Evolutionary conservation across 2,113 vertebrate species (phyloP).

Genomic region (Chelonoidis abingdonii): DNA sequence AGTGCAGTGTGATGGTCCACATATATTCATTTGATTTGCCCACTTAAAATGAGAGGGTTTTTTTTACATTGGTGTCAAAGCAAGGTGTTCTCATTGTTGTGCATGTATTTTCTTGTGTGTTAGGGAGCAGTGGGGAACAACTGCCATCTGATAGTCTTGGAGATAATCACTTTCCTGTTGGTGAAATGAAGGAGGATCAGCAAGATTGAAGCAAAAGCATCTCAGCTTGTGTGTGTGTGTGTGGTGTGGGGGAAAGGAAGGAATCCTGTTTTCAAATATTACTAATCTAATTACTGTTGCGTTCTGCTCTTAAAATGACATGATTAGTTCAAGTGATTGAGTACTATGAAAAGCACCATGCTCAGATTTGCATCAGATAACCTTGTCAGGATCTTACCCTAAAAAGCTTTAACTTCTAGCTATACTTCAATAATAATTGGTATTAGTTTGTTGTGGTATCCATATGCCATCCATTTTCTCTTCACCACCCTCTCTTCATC

Average conservation of each 20-base stretch:
- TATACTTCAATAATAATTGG: rapidly evolving
- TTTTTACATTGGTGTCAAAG: background rate
- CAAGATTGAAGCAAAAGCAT: background rate
- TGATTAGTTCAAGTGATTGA: background rate
- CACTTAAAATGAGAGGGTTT: background rate
- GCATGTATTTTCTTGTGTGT: background rate
- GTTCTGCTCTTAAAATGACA: constrained; percentile 10
- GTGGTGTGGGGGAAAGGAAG: background rate
- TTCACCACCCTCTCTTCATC: background rate
- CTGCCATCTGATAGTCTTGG: background rate
- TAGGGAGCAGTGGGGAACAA: background rate
- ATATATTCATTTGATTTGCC: background rate
- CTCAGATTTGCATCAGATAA: background rate
- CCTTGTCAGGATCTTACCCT: background rate
- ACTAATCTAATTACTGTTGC: background rate
- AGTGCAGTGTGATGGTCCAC: background rate
- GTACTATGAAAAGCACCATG: background rate
- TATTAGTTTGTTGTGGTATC: background rate
- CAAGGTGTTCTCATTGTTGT: background rate
- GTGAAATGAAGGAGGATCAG: background rate
- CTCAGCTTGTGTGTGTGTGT: background rate
- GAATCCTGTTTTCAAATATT: background rate
- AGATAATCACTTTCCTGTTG: background rate
- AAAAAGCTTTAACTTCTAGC: background rate
- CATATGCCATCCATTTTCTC: constrained; percentile 8